Conservation (phyloP, 2,797 vertebrate species). For the Amblyopsis hoosieri region DNA sequence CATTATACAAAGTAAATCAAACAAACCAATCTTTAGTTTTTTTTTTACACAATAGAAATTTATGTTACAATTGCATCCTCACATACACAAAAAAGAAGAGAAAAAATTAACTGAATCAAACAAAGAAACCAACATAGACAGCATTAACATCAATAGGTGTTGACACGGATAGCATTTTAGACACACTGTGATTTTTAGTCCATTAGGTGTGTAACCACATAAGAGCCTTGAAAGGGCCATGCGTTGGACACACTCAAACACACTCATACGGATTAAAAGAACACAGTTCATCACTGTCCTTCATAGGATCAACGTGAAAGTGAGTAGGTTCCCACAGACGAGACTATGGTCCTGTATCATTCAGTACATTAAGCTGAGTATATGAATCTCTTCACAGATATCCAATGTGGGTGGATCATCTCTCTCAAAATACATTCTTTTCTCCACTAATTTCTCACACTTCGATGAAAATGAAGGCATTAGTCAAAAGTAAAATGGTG, state of each 20-base stretch:
- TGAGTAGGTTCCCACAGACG: constrained; percentile 27
- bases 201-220: constrained; percentile 19
- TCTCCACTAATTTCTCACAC: constrained; percentile 14
- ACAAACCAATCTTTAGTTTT: constrained; percentile 7
- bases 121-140: constrained; percentile 40
- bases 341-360: constrained; percentile 12
- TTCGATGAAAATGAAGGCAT: constrained; percentile 34
- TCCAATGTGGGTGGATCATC: constrained; percentile 3
- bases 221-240: constrained; percentile 32
- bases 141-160: constrained; percentile 42
- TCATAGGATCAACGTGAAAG: constrained; percentile 39
- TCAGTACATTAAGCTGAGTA: constrained; percentile 25
- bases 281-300: constrained; percentile 48
- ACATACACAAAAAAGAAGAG: constrained; percentile 68
- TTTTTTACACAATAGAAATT: constrained; percentile 52
- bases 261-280: constrained; percentile 42
- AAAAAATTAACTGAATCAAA: constrained; percentile 46
- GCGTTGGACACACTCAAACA: constrained; percentile 38
- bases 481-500: constrained; percentile 18
- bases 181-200: constrained; percentile 29
- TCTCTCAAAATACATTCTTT: constrained; percentile 13
- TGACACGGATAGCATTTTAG: constrained; percentile 26
- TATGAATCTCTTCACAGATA: constrained; percentile 9
- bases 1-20: constrained; percentile 52
- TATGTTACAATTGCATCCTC: constrained; percentile 64